These are phyloP conservation scores for Chymomyza fuscimana DNA, from an alignment of 2,888 invertebrate species.

Conservation along the genomic window DNA sequence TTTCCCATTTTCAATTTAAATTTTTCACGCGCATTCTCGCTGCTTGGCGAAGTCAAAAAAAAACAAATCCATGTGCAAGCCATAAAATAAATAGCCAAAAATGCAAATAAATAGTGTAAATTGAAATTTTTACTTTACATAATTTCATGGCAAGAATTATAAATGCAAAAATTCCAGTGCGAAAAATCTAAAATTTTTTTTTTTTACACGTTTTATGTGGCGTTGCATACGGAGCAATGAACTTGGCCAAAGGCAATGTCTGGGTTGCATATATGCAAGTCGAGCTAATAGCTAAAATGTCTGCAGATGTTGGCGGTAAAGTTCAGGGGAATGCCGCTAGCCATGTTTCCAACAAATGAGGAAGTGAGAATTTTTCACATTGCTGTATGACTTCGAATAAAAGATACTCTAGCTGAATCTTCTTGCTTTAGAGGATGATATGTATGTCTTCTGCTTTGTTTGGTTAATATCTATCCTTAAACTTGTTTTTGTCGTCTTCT, in stretches of 20 bases:
- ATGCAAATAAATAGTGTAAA: slow-evolving; percentile 33
- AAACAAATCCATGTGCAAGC: not conserved
- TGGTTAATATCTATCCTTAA: no score
- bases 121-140: slow-evolving; percentile 36
- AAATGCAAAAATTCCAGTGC: not conserved
- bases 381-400: not conserved
- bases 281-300: not conserved
- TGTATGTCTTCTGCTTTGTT: no score
- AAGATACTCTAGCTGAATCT: not conserved
- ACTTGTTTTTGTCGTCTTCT: no score
- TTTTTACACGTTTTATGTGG: not conserved
- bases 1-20: slow-evolving; percentile 57
- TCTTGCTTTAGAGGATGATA: no score
- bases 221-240: slow-evolving; percentile 29
- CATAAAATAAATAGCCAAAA: not conserved
- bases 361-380: not conserved
- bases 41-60: slow-evolving; percentile 19
- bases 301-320: not conserved
- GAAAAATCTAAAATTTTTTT: not conserved
- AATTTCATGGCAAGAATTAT: slow-evolving; percentile 36
- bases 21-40: slow-evolving; percentile 32
- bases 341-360: not conserved
- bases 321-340: not conserved
- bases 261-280: not conserved
- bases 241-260: slow-evolving; percentile 18